phyloP scores from a whole-genome alignment of 1,140 invertebrate genomes.

The Theocolax elegans region DNA sequence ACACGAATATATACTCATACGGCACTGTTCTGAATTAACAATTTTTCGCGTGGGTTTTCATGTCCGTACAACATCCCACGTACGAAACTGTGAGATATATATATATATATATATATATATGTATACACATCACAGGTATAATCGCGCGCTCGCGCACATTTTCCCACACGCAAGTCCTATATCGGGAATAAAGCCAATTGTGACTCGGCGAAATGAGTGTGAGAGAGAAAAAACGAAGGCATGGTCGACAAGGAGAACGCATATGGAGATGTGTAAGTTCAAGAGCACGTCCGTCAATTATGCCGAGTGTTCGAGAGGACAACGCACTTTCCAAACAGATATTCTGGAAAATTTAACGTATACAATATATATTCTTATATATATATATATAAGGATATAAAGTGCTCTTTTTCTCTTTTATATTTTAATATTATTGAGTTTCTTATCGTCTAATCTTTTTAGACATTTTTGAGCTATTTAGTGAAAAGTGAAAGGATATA shows the following conservation, averaged over 20 bases:
- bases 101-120: neutral
- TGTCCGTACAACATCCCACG: neutral
- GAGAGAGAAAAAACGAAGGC: neutral
- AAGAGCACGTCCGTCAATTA: constrained; percentile 36
- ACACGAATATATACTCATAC: too few relatives aligned
- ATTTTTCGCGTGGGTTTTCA: constrained; percentile 7
- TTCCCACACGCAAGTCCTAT: constrained; percentile 24
- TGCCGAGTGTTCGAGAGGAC: constrained; percentile 26
- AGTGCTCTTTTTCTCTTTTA: too few relatives aligned
- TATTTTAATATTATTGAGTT: too few relatives aligned
- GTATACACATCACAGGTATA: too few relatives aligned
- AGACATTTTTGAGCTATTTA: too few relatives aligned
- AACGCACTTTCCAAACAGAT: constrained; percentile 22
- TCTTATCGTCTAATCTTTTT: too few relatives aligned
- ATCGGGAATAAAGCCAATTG: constrained; percentile 33
- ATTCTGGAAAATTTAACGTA: too few relatives aligned
- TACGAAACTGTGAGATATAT: neutral
- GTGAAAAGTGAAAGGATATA: too few relatives aligned
- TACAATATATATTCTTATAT: too few relatives aligned
- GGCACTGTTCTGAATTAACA: constrained; percentile 1
- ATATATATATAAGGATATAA: too few relatives aligned
- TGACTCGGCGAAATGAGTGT: neutral
- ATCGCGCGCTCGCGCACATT: too few relatives aligned
- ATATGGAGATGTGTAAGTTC: constrained; percentile 29
- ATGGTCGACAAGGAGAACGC: constrained; percentile 7